Base-by-base conservation (phyloP, 2,888 invertebrate species). In the Heliconius cydno region DNA sequence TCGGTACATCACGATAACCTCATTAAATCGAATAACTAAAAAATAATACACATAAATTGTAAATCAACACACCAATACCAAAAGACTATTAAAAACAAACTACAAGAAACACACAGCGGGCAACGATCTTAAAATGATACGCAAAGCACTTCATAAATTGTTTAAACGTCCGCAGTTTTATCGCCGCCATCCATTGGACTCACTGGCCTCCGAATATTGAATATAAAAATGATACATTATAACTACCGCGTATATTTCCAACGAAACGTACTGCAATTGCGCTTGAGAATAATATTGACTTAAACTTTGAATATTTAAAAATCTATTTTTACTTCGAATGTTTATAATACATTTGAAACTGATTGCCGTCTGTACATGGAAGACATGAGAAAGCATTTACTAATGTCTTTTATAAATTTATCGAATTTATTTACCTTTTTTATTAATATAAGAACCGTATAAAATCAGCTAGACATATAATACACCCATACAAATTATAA, bases 201-300 rank as follows among this genome's bases (percentile, higher is more conserved):
- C 80, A 76, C 73, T 74, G 80, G 82, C 87, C 81, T 80, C 79
- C 88, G 88, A 87, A 90, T 90, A 90, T 90, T 90, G 83, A 88
- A 90, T 88, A 87, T 85, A 88, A 88, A 88, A 89, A 88, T 89
- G 88, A 91, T 87, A 87, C 86, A 89, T 89, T 89, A 88, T 86
- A 46, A 80, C 81, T 77, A 65, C 80, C 73, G 71, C 83, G 83
- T 84, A 84, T 84, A 85, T 86, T 85, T 79, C 80, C 75, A 52
- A 65, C 41, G 73, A 63, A 34, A 4, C 68, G 70, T 63, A 72
- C 25, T 65, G 74, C 75, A 81, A 82, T 82, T 77, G 65, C 71
- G 77, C 68, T 75, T 63, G 68, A 79, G 30, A 75, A 79, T 68
- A 41, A 73, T 30, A 9, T 67, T 46, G 52, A 72, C 46, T 66